Conservation (phyloP, 2,113 vertebrate species). For the Hassar affinis region DNA sequence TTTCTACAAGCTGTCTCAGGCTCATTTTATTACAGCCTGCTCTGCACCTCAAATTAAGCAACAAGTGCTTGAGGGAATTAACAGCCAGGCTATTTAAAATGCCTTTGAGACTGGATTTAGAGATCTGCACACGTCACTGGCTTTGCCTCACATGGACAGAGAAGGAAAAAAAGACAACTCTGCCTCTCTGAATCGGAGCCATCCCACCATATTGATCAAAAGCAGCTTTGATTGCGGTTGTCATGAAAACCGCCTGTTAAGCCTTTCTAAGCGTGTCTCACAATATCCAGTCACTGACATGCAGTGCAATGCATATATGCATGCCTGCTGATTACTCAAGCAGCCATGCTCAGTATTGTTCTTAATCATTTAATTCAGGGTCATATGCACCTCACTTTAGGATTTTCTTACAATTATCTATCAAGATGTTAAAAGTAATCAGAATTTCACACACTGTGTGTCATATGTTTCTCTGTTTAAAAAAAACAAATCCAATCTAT, state of each 20-base stretch:
- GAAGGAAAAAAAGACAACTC: slow-evolving; percentile 22
- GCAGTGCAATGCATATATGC: not conserved
- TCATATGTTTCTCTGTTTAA: not conserved
- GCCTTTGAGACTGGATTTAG: slow-evolving; percentile 15
- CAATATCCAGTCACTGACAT: slow-evolving; percentile 13
- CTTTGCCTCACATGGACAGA: not conserved
- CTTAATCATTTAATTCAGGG: not conserved
- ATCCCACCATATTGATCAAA: slow-evolving; percentile 37
- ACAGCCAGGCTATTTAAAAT: slow-evolving; percentile 18
- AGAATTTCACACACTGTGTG: not conserved
- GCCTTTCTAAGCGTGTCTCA: slow-evolving; percentile 14
- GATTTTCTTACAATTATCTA: too few relatives aligned
- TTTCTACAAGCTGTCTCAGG: not conserved
- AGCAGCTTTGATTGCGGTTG: slow-evolving; percentile 25
- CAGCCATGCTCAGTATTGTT: not conserved
- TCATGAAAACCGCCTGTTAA: slow-evolving; percentile 35
- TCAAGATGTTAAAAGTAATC: too few relatives aligned
- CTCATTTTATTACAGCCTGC: not conserved
- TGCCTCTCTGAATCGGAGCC: not conserved
- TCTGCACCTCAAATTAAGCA: slow-evolving; percentile 5
- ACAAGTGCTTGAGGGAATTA: slow-evolving; percentile 26
- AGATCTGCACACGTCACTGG: not conserved
- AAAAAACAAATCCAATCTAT: slow-evolving; percentile 48
- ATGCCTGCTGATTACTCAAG: not conserved
- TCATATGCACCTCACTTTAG: not conserved